Evolutionary conservation across 1,140 invertebrate species (phyloP), one percentile per base, ranked within the genome.

Genomic region (Brachionus rotundiformis): DNA sequence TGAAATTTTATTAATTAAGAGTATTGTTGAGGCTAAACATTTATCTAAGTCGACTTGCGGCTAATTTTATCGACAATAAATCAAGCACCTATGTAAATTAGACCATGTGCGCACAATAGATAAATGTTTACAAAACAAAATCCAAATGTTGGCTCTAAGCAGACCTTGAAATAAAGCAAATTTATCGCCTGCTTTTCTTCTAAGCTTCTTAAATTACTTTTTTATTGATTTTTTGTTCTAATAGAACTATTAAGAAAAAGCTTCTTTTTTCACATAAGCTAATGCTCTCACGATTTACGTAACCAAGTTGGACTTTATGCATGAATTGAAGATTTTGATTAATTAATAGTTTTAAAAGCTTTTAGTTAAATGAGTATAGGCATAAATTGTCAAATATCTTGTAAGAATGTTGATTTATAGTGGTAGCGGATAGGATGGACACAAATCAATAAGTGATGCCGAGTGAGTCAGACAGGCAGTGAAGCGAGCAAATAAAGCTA

Each of bases 121-220:
- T 54, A 54, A 54, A 25, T 54, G 47, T 54, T 54, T 54, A 54
- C 19, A 25, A 19, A 54, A 39, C 7, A 6, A 8, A 54, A 54
- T 54, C 4, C 47, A 54, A 54, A 54, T 54, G 47, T 54, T 54
- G 2, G 47, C 47, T 54, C 2, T 10, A 23, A 54, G 47, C 47
- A 54, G 47, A 54, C 47, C 47, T 54, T 54, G 47, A 54, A 54
- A 54, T 54, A 54, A 54, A 54, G 47, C 47, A 54, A 54, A 49
- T 23, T 54, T 54, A 19, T 54, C 47, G 47, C 47, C 47, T 54
- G 47, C 47, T 54, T 54, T 54, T 54, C 47, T 54, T 54, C 47
- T 23, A 19, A 54, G 19, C 19, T 19, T 25, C n/a, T 16, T 54
- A 54, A 54, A 54, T 54, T 54, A 54, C 47, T 54, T 54, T 54